Evolutionary conservation across 2,888 invertebrate species (phyloP), one percentile per base, ranked within the genome.

Genomic region (Thymelicus lineola): DNA sequence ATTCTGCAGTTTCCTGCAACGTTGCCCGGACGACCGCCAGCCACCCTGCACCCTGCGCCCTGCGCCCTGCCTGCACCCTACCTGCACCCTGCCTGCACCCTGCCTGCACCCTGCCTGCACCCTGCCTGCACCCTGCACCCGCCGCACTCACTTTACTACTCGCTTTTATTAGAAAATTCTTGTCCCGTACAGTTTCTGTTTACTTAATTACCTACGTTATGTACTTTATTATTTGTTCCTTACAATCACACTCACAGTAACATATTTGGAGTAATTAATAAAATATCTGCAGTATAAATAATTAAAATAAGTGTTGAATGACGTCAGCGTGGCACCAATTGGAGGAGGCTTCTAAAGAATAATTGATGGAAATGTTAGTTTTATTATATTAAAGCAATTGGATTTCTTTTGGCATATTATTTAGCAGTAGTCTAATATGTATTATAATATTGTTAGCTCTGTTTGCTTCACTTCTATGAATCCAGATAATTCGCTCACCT

Each of bases 1-100:
- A 93, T 93, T 93, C 88, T 91, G 93, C 93, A 93, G 93, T 90
- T 91, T 93, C 93, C 93, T 93, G 93, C 93, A 92, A 87, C 92
- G 82, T 91, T 91, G 80, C 86, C 86, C 86, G 85, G 86, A 84
- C 79, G 87, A 81, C 91, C 91, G 88, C 85, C 55, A 55, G 28
- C 85, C 89, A 87, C 85, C 90, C 79, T 75, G 63, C 69, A 63
- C 69, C 63, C 53, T 17, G 50, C n/a, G n/a, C n/a, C 50, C 7
- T 12, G 50, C 68, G 42, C 50, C 63, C 38, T 9, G 38, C 38
- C 79, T 75, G 69, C 69, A 64, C 70, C 63, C 55, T 17, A 20
- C 53, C 53, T 58, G 36, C 75, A 80, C 82, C 84, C 86, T 86
- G 81, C 82, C 84, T 84, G 85, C 86, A 84, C 84, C 87, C 86